These are phyloP conservation scores for Halictus rubicundus DNA, from an alignment of 1,140 invertebrate genomes.

Conservation along the genomic window DNA sequence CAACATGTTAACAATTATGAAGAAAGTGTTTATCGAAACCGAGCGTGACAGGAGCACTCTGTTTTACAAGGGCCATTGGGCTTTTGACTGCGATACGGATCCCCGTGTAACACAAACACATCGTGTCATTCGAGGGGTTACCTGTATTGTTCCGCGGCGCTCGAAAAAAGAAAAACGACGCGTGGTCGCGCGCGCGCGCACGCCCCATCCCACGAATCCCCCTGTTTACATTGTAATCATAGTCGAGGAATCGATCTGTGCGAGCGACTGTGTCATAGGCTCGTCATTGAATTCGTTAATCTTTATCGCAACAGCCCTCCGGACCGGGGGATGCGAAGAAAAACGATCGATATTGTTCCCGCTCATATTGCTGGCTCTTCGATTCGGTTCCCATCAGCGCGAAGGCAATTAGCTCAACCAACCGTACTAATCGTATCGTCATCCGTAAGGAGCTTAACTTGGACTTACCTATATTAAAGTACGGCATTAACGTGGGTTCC, in stretches of 20 bases:
- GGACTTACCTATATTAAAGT: conserved; percentile 67
- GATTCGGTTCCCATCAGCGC: conserved; percentile 62
- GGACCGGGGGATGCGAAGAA: conserved; percentile 3
- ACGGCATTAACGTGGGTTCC: conserved; percentile 46
- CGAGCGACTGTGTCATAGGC: conserved; percentile 33
- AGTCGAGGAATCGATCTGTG: conserved; percentile 16
- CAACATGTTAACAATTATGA: no score
- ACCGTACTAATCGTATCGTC: conserved; percentile 67
- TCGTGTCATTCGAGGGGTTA: no score
- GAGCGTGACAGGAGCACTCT: no score
- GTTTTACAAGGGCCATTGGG: no score
- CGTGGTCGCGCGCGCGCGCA: no score
- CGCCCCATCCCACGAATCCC: no score
- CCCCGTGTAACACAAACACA: no score
- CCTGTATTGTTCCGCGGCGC: no score
- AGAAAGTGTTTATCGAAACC: no score
- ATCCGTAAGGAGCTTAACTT: conserved; percentile 65
- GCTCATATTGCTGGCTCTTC: conserved; percentile 58
- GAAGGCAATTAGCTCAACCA: conserved; percentile 62
- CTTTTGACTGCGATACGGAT: no score
- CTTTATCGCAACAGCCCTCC: conserved; percentile 14
- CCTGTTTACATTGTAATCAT: not conserved
- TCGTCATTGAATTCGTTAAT: conserved; percentile 41
- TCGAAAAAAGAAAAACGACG: no score
- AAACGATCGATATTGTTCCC: conserved; percentile 64